Evolutionary conservation across 1,140 invertebrate genomes (phyloP), one percentile per base, ranked within the genome.

Genomic region (Streblospio benedicti): DNA sequence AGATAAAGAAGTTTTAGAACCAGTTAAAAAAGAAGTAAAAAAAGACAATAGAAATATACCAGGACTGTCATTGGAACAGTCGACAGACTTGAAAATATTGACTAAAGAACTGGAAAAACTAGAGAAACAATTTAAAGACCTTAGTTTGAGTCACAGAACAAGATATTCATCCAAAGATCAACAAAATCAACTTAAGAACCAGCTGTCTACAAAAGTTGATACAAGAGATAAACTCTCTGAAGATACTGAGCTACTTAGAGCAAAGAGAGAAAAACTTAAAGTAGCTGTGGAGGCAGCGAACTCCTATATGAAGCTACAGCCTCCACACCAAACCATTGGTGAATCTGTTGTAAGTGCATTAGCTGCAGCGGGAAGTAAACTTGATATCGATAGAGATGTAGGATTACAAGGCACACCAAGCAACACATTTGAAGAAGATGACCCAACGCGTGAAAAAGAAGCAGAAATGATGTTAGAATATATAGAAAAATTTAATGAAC

Each of bases 401-500:
- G 53, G 30, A 20, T 18, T 38, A 44, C 2, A 31, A n/a, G 4
- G 18, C 43, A 51, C 5, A 16, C 30, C 30, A 49, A 32, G 32
- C 27, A 51, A 27, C 12, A n/a, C 65, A 18, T 70, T 70, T 66
- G 73, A 76, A 43, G 73, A 75, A 58, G 74, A 76, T 64, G 75
- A 76, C 53, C 72, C 74, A 23, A 70, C 69, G 50, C 72, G 71
- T 43, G 75, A 78, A 59, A 73, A 76, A 54, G 75, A 78, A 58
- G 73, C 75, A 16, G 74, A 77, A 63, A 70, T 74, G 64, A 76
- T 78, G 70, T 59, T 78, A 44, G 76, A 77, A 55, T 75, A 76
- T 50, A 77, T 78, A 47, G 76, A 77, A 59, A 76, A 72, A 49
- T 78, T 78, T 61, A 78, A 77, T 63, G 76, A 76, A 57, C 63